Evolutionary conservation across 2,888 invertebrate genomes (phyloP).

Genomic region (Galerucella pusilla): DNA sequence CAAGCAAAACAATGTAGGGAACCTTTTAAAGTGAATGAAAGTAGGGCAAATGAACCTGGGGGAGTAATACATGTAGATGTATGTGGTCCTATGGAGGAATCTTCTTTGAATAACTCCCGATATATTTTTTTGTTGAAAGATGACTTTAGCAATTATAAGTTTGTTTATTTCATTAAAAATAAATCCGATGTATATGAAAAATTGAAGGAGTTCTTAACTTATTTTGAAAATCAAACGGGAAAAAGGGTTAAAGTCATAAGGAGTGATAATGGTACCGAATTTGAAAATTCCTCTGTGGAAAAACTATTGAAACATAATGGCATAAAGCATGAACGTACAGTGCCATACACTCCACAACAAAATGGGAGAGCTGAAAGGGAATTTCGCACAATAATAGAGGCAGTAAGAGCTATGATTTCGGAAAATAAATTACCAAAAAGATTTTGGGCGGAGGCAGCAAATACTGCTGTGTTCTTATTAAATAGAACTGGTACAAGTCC

Average conservation of each 20-base stretch:
- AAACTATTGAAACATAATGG: background rate
- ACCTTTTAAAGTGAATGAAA: background rate
- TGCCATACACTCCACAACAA: too few species aligned
- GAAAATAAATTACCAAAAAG: too few species aligned
- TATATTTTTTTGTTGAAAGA: conserved; percentile 31
- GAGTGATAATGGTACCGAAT: conserved; percentile 50
- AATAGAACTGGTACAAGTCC: too few species aligned
- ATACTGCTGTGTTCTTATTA: too few species aligned
- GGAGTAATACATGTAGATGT: conserved; percentile 40
- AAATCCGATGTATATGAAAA: conserved; percentile 20
- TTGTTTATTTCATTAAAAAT: conserved; percentile 22
- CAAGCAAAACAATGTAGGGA: too few species aligned
- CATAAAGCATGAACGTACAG: too few species aligned
- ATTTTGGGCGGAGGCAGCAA: too few species aligned
- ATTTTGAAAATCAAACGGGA: conserved; percentile 35
- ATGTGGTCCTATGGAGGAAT: background rate
- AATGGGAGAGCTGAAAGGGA: too few species aligned
- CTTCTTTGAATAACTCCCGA: too few species aligned
- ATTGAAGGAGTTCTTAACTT: conserved; percentile 36
- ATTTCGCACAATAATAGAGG: too few species aligned
- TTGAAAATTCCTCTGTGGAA: conserved; percentile 24
- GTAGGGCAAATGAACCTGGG: conserved; percentile 24
- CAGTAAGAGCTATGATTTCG: too few species aligned
- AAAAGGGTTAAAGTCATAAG: conserved; percentile 41
- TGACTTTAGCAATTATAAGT: conserved; percentile 38